Base-by-base conservation (phyloP, 2,113 vertebrate species). In the Semnornis frantzii region DNA sequence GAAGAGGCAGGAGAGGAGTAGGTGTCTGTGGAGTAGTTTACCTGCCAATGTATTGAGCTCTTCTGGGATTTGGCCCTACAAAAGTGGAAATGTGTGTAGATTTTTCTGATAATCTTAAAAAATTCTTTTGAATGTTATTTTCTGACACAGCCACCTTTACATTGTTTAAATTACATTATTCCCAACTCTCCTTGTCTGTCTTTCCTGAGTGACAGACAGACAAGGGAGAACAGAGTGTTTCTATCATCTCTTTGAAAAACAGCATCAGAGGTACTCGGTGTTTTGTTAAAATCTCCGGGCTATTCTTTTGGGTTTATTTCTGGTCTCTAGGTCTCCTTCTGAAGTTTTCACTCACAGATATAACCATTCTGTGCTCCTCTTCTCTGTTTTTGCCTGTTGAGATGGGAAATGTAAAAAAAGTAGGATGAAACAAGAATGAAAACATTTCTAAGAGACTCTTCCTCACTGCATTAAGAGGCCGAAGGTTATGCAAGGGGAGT, bases 401-500 rank as follows among this genome's bases (percentile, higher is more conserved):
- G 30, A 63, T 77, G 33, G 60, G 78, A 93, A 92, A 60, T 42
- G 28, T 74, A 83, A 80, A 72, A 52, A 65, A 90, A 75, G 66
- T 60, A 42, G 54, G 90, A 78, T 55, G 37, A 71, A 89, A 80
- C 55, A 64, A 84, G 42, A 74, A 83, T 65, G 75, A 89, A 93
- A 82, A 60, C 69, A 82, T 50, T 85, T 87, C 48, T 84, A 66
- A 90, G 65, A 70, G 55, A 33, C 60, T 94, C 78, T 91, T 95
- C 85, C 87, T 91, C 59, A 31, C 62, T 91, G 62, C 84, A 72
- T 96, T 91, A 96, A 79, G 86, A 86, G 93, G 94, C 93, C 91
- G 50, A 90, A 96, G 95, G 92, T 93, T 96, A 91, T 37, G 69
- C 78, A 94, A 92, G 86, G 85, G 94, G 93, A 80, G 89, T 90